phyloP scores from a whole-genome alignment of 2,797 vertebrate species.

The Toxotes lorentzi region DNA sequence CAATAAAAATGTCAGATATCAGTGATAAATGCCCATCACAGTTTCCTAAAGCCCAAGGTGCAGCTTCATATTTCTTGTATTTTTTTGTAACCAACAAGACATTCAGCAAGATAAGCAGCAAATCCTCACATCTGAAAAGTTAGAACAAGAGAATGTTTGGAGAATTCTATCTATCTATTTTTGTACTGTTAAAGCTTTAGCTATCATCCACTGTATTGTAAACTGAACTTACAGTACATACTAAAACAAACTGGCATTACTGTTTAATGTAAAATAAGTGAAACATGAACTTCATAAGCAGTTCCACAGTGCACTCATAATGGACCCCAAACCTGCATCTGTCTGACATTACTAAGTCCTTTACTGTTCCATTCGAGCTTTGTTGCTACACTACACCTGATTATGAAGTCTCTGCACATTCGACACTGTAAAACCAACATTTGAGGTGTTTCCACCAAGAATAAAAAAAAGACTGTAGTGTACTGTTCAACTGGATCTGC shows the following conservation, averaged over 20 bases:
- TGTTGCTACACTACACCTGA: not conserved
- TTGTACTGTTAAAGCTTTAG: not conserved
- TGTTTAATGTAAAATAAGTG: not conserved
- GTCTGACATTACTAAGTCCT: not conserved
- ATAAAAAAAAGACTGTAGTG: no score
- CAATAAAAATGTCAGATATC: not conserved
- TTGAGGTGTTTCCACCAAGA: not conserved
- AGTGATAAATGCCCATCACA: not conserved
- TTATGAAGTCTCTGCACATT: not conserved
- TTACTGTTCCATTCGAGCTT: not conserved
- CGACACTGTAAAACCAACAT: constrained; percentile 1
- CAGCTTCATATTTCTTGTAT: not conserved
- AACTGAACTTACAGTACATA: not conserved
- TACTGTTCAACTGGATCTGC: not conserved
- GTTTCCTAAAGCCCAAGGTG: not conserved
- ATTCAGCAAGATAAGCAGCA: not conserved
- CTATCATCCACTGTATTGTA: not conserved
- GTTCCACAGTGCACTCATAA: not conserved
- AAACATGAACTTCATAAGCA: not conserved
- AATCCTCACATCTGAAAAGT: not conserved
- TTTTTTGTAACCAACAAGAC: not conserved
- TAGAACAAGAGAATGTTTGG: not conserved
- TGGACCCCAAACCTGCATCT: no score
- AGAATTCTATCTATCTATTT: no score
- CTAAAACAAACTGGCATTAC: not conserved